Base-by-base conservation (phyloP, 2,797 vertebrate genomes). In the Rhabdophis nuchalis region DNA sequence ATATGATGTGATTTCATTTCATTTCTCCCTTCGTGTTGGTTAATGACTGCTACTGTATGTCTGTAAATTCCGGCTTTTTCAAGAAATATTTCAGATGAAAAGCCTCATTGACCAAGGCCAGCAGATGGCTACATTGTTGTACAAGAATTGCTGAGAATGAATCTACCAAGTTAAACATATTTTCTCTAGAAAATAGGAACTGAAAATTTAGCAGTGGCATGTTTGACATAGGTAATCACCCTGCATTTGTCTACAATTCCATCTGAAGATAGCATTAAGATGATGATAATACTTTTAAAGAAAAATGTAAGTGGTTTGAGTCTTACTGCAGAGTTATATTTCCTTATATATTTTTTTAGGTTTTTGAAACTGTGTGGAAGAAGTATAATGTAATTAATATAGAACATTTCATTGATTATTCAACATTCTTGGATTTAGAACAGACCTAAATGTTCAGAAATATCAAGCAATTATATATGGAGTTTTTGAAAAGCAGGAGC, bases 41-140 rank as follows among this genome's bases (percentile, higher is more conserved):
- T 89, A 52, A 89, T 41, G 87, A 64, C 54, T 85, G 10, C 46
- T 61, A 5, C 56, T 52, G 36, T 64, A n/a, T 25, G 61, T 64
- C 56, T 60, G 32, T 61, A 23, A 56, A n/a, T 52, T 72, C 53
- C 61, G 25, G 88, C 0, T 32, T 0, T 88, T 93, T 86, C 54
- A 54, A 54, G 58, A 61, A 82, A 82, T 88, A 93, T 41, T 86
- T 86, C 20, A 56, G 36, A 57, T 18, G 1, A 89, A 86, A 88
- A 92, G 12, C 58, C 50, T 41, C 92, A 1, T 0, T 90, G 52
- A 85, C 41, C 53, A 89, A 93, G 64, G 60, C 86, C 32, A 94
- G 60, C 18, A 72, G 90, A 92, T 89, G 53, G 20, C 94, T 94
- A 12, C 91, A 36, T 90, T 93, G 16, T 93, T 95, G 91, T 85